These are phyloP conservation scores for Tenebrio molitor DNA, from an alignment of 1,140 invertebrate species.

Conservation along the genomic window DNA sequence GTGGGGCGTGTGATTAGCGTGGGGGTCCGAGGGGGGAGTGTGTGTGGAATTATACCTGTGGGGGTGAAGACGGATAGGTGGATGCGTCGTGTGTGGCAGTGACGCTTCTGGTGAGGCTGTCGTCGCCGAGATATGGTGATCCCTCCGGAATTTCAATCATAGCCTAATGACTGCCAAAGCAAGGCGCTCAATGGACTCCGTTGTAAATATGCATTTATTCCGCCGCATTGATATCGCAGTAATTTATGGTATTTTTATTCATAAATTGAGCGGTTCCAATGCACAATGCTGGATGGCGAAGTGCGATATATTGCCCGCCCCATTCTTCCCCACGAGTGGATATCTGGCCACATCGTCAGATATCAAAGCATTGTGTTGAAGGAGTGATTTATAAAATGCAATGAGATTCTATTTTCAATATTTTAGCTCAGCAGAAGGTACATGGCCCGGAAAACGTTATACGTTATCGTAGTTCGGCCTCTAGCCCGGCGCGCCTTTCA, in stretches of 20 bases:
- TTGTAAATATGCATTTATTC: conserved; percentile 61
- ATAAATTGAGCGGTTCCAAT: conserved; percentile 60
- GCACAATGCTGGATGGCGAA: conserved; percentile 55
- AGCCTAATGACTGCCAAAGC: conserved; percentile 55
- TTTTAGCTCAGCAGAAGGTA: conserved; percentile 52
- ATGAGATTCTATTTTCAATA: conserved; percentile 58
- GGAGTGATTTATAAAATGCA: conserved; percentile 61
- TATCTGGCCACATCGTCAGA: conserved; percentile 57
- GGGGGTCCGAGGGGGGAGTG: conserved; percentile 9
- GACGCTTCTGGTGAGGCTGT: background rate
- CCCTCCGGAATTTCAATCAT: conserved; percentile 56
- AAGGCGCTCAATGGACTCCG: conserved; percentile 48
- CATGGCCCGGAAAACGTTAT: conserved; percentile 52
- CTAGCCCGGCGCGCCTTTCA: background rate
- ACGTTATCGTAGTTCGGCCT: conserved; percentile 45
- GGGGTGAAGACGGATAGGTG: conserved; percentile 9
- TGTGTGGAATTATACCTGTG: conserved; percentile 30
- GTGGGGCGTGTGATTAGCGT: conserved; percentile 32
- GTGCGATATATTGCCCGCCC: conserved; percentile 57
- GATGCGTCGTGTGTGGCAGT: background rate
- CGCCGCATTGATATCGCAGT: conserved; percentile 57
- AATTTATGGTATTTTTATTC: conserved; percentile 63
- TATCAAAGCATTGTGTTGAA: conserved; percentile 57
- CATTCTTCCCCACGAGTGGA: conserved; percentile 59
- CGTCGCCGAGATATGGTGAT: conserved; percentile 35